phyloP scores from a whole-genome alignment of 2,888 invertebrate genomes.

The Phoenoteleia sp. region DNA sequence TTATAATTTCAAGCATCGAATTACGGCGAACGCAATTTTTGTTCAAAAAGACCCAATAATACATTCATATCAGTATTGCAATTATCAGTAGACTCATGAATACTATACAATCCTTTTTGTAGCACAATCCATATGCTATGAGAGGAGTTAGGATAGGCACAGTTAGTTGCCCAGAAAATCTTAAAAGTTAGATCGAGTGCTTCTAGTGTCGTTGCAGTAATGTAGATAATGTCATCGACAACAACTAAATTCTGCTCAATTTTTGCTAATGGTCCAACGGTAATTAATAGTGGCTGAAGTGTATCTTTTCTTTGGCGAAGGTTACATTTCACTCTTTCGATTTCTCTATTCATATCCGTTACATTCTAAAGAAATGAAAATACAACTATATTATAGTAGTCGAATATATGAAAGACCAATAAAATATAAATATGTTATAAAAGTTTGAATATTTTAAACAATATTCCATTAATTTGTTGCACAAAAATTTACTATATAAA shows the following conservation, averaged over 20 bases:
- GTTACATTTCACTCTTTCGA: not conserved
- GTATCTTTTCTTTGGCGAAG: not conserved
- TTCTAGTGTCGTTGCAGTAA: not conserved
- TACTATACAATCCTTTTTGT: not conserved
- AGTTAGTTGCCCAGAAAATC: slow-evolving; percentile 12
- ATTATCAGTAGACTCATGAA: not conserved
- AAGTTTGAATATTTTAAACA: no score
- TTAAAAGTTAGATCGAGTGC: slow-evolving; percentile 24
- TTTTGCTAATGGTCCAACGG: not conserved
- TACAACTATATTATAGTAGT: no score
- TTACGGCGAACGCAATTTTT: no score
- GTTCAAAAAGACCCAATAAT: no score
- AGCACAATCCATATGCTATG: not conserved
- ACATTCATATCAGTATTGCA: not conserved
- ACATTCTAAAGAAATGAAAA: no score
- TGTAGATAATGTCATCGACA: not conserved
- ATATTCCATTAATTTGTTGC: no score
- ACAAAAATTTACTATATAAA: no score
- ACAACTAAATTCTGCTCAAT: not conserved
- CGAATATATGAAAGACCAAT: no score
- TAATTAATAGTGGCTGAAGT: slow-evolving; percentile 8
- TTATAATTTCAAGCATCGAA: no score
- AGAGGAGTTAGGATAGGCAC: slow-evolving; percentile 14
- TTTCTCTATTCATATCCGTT: no score
- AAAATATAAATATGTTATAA: no score